phyloP scores from a whole-genome alignment of 1,140 invertebrate species.

The Leucophenga varia region DNA sequence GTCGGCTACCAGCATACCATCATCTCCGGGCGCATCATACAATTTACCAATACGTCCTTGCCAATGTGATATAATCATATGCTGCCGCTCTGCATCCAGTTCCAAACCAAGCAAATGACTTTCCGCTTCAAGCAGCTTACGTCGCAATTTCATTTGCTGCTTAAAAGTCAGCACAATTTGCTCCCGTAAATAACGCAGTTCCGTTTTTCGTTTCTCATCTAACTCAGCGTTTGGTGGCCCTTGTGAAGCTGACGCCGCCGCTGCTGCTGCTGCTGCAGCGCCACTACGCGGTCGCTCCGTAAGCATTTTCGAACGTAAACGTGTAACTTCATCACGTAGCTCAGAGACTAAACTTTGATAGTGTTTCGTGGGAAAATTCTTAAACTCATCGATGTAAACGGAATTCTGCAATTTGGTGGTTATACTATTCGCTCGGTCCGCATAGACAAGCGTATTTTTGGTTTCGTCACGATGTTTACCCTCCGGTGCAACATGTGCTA shows the following conservation, averaged over 20 bases:
- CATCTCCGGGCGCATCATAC: conserved; percentile 58
- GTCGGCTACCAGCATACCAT: conserved; percentile 26
- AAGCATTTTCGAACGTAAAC: conserved; percentile 78
- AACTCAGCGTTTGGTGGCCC: conserved; percentile 21
- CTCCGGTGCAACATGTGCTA: conserved; percentile 90
- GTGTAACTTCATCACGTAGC: conserved; percentile 78
- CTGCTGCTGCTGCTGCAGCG: conserved; percentile 34
- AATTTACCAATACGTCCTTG: conserved; percentile 76
- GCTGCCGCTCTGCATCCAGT: conserved; percentile 82
- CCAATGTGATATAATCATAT: conserved; percentile 84
- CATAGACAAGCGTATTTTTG: conserved; percentile 90
- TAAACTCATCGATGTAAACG: conserved; percentile 44
- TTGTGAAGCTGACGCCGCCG: conserved; percentile 46
- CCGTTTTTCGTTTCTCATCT: conserved; percentile 58
- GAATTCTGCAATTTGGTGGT: conserved; percentile 60
- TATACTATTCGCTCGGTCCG: conserved; percentile 89
- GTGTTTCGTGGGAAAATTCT: conserved; percentile 62
- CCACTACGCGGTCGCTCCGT: conserved; percentile 64
- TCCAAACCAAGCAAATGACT: conserved; percentile 79
- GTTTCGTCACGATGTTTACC: conserved; percentile 81
- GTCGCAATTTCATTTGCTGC: conserved; percentile 84
- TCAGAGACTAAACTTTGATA: conserved; percentile 80
- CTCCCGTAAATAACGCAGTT: conserved; percentile 74
- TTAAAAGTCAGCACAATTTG: conserved; percentile 85
- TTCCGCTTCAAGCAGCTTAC: conserved; percentile 83